phyloP scores from a whole-genome alignment of 2,113 vertebrate species.

The Phasianus colchicus region DNA sequence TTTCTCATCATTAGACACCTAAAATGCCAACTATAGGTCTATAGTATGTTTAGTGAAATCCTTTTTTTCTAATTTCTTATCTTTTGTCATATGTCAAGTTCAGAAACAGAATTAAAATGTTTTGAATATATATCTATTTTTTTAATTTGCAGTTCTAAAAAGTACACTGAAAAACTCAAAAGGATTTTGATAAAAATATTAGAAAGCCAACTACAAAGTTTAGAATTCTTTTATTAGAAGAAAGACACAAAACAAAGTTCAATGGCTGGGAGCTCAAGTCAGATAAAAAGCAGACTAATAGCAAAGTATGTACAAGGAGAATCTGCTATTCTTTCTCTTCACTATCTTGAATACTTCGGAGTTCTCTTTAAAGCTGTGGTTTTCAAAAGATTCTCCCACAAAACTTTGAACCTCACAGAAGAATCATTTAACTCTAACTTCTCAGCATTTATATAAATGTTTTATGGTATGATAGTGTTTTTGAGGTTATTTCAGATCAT shows the following conservation, averaged over 20 bases:
- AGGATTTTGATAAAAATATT: background rate
- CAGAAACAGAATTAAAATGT: background rate
- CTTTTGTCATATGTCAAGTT: background rate
- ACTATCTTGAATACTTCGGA: background rate
- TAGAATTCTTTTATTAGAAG: background rate
- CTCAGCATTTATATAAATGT: background rate
- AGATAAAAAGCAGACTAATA: background rate
- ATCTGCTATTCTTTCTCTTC: background rate
- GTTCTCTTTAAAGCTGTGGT: background rate
- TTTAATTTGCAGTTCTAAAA: background rate
- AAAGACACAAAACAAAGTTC: background rate
- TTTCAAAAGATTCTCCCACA: background rate
- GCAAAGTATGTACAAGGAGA: background rate
- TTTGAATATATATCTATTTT: background rate
- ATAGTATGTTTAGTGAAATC: background rate
- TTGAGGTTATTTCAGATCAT: background rate
- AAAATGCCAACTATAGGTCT: background rate
- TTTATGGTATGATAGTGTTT: background rate
- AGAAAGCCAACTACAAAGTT: rapidly evolving
- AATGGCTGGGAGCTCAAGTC: background rate
- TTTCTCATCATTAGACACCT: background rate
- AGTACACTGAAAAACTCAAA: background rate
- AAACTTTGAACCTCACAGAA: background rate
- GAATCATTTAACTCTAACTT: background rate
- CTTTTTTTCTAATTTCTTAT: background rate